Evolutionary conservation across 2,797 vertebrate species (phyloP), one percentile per base, ranked within the genome.

Genomic region (Aulostomus chinensis): DNA sequence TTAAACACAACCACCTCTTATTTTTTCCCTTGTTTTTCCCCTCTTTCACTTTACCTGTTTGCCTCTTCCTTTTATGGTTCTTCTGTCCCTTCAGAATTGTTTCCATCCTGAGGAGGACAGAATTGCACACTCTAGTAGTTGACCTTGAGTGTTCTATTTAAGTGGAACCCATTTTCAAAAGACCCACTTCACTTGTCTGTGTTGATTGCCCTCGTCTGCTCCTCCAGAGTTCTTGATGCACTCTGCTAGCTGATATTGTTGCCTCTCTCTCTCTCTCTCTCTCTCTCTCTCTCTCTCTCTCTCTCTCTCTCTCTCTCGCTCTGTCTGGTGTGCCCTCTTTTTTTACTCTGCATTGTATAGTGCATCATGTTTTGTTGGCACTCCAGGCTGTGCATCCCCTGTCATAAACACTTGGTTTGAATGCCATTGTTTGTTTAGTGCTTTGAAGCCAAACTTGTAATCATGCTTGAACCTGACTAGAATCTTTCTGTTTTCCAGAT

Each of bases 401-500:
- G 35, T 49, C 26, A 45, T 17, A 46, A 68, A 46, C 9, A 22
- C 54, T 64, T 25, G 61, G 38, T 52, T 58, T 71, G 43, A 59
- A 51, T 53, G 34, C 46, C 31, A 57, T 53, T 39, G 3, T 35
- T 11, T 45, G 5, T 14, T 13, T 13, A 15, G 4, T 25, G 18
- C 13, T 22, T n/a, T 34, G 15, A 48, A 28, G 1, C 2, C 1
- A 22, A 1, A 20, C 34, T 57, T 22, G 13, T 15, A 17, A 5
- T 49, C 18, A 17, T 14, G 18, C 29, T 24, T 31, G n/a, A 38
- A 4, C 3, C 41, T 78, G 25, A 78, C 37, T 32, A 11, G 2
- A 40, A 2, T 33, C 12, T 43, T 7, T 66, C 22, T 34, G 16
- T 16, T 73, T 79, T 84, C 11, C 90, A 94, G 94, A 95, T 88